Base-by-base conservation (phyloP, 2,888 invertebrate species). In the Endomychus coccineus region DNA sequence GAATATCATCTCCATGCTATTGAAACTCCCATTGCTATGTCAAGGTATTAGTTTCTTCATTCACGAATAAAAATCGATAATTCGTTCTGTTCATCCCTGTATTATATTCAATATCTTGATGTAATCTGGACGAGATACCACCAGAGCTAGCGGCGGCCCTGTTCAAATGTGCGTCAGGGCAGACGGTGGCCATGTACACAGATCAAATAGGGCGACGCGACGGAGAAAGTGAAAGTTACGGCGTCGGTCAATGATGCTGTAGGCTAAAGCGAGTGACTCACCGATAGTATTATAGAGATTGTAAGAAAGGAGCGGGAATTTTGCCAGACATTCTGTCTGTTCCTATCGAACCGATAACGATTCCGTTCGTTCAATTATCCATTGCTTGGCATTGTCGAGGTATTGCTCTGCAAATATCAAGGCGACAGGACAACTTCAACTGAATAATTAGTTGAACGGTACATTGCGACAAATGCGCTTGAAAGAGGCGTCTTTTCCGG, bases 161-260 rank as follows among this genome's bases (percentile, higher is more conserved):
- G n/a, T n/a, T n/a, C n/a, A n/a, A 19, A 7, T 30, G 45, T 38
- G 39, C 36, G 38, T 23, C 35, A 39, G 33, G 38, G 44, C 27
- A 25, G 34, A 23, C 28, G 40, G 23, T 33, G 31, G 27, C 13
- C 16, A 36, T 32, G 25, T 38, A 39, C 36, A 29, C 34, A 19
- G 6, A n/a, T 19, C 21, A n/a, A 19, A n/a, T n/a, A 6, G 21
- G 43, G 32, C 44, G 48, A 43, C 46, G 43, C 44, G 44, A 43
- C 42, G 38, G 37, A 36, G 39, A 45, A 38, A 46, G 46, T 44
- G 48, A 48, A 48, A 48, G 46, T 47, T 39, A 37, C 34, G 31
- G 36, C 42, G 38, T 28, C 40, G 37, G 39, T 42, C 39, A 40
- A 31, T 39, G 43, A 39, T 39, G 45, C 24, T 35, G 21, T n/a